Conservation (phyloP, 2,888 invertebrate species). For the Agriopis leucophaearia region DNA sequence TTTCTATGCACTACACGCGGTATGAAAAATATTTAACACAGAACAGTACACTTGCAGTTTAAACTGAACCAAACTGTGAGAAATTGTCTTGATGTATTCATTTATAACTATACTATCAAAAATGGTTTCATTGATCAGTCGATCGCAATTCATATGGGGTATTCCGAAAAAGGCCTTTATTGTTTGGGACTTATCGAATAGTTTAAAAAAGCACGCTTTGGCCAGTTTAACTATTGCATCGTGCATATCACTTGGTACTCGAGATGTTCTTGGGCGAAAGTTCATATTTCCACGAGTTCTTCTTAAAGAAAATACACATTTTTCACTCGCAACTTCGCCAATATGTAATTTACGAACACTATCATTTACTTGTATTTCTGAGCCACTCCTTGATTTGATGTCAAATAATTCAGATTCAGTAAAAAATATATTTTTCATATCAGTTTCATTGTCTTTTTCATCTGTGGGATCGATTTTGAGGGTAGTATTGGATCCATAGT, state of each 20-base stretch:
- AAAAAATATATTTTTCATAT: conserved; percentile 17
- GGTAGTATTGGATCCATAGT: conserved; percentile 29
- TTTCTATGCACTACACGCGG: not conserved
- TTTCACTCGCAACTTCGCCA: conserved; percentile 30
- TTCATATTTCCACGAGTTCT: conserved; percentile 40
- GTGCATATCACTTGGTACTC: conserved; percentile 8
- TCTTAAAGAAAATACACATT: conserved; percentile 28
- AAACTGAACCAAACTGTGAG: conserved; percentile 22
- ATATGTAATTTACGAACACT: conserved; percentile 32
- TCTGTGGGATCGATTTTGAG: conserved; percentile 24
- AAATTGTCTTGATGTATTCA: conserved; percentile 9
- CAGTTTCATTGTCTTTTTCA: conserved; percentile 18
- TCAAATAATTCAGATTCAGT: conserved; percentile 28
- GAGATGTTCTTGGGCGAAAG: conserved; percentile 11
- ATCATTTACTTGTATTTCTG: conserved; percentile 25
- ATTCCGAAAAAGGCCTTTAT: conserved; percentile 20
- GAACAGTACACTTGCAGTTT: conserved; percentile 16
- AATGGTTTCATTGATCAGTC: conserved; percentile 35
- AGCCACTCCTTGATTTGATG: conserved; percentile 8
- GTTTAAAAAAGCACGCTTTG: conserved; percentile 28
- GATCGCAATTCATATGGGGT: conserved; percentile 15
- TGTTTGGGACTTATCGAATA: conserved; percentile 13
- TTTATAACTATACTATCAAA: conserved; percentile 29
- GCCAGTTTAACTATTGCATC: conserved; percentile 20
- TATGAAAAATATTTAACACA: not conserved